Evolutionary conservation across 2,888 invertebrate genomes (phyloP).

Genomic region (Candidula unifasciata): DNA sequence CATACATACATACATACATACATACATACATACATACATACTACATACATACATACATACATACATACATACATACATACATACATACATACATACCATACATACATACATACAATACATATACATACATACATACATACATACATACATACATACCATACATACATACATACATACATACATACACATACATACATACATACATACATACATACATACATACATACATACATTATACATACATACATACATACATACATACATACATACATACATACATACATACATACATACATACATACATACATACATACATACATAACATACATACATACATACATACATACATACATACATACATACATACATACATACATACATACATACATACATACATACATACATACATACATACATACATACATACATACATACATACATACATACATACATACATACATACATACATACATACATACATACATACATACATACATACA

Average conservation of each 20-base stretch:
- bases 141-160: no score
- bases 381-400: neutral
- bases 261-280: neutral
- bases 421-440: neutral
- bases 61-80: no score
- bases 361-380: neutral
- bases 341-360: neutral
- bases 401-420: neutral
- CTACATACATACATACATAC: no score
- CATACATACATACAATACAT: no score
- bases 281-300: neutral
- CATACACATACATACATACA: neutral
- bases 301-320: neutral
- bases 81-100: no score
- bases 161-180: neutral
- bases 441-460: neutral
- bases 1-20: no score
- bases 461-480: conserved; percentile 2
- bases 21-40: no score
- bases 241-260: neutral
- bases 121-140: no score
- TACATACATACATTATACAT: no score
- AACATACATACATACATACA: conserved; percentile 8
- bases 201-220: conserved; percentile 4
- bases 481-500: conserved; percentile 23